These are phyloP conservation scores for Drosophila kanapiae DNA, from an alignment of 1,140 invertebrate genomes.

Conservation along the genomic window DNA sequence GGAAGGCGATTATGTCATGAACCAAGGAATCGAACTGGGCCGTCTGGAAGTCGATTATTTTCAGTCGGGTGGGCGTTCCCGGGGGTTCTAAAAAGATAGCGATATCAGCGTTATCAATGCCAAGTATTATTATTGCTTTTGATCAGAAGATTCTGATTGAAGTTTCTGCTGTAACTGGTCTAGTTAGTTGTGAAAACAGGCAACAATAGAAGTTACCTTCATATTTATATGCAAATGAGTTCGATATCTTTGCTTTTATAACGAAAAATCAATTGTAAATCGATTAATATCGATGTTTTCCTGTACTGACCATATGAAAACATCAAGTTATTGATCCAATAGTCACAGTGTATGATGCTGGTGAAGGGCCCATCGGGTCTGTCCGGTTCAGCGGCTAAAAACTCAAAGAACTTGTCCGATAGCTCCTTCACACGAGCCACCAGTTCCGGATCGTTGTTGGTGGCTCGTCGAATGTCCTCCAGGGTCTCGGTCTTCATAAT, in stretches of 20 bases:
- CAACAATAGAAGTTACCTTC: too few species aligned
- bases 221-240: too few species aligned
- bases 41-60: constrained; percentile 89
- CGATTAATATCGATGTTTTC: background rate
- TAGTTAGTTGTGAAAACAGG: background rate
- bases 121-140: background rate
- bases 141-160: background rate
- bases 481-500: constrained; percentile 64
- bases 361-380: constrained; percentile 80
- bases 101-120: background rate
- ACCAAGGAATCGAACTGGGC: constrained; percentile 86
- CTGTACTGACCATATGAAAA: constrained; percentile 73
- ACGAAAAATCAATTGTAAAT: background rate
- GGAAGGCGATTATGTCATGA: constrained; percentile 87
- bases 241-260: background rate
- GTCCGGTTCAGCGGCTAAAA: constrained; percentile 42
- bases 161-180: background rate
- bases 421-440: constrained; percentile 39
- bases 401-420: constrained; percentile 56
- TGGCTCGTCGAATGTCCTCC: constrained; percentile 46
- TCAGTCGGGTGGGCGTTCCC: constrained; percentile 85
- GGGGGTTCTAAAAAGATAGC: constrained; percentile 33
- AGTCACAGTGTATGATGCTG: constrained; percentile 87
- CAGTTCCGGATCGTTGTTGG: constrained; percentile 45
- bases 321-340: constrained; percentile 89